Conservation (phyloP, 2,113 vertebrate genomes). For the Semnopithecus entellus region DNA sequence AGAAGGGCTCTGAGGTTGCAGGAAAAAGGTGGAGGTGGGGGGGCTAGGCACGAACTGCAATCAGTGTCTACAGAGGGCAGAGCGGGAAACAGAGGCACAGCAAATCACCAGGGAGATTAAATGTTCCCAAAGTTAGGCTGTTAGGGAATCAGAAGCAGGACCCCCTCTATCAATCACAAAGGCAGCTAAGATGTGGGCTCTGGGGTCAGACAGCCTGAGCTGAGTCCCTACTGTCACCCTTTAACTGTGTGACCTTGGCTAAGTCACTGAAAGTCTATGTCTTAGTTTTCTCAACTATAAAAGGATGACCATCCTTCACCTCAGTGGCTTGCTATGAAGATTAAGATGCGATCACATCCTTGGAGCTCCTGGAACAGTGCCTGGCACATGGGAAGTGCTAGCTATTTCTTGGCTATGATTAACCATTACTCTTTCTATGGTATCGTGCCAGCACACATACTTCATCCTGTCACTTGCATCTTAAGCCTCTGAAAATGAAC, state of each 20-base stretch:
- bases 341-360: too few species aligned
- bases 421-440: neutral
- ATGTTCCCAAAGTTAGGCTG: neutral
- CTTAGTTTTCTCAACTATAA: neutral
- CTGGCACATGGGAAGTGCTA: too few species aligned
- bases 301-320: neutral
- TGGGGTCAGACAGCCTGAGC: neutral
- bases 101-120: neutral
- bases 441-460: neutral
- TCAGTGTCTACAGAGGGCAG: fast-evolving
- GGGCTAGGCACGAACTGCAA: neutral
- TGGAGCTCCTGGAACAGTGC: neutral
- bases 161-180: neutral
- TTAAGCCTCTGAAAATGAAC: neutral
- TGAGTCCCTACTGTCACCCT: neutral
- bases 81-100: neutral
- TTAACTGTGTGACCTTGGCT: neutral
- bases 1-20: neutral
- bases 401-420: neutral
- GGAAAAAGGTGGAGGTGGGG: neutral
- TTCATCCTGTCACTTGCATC: neutral
- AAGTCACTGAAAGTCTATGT: neutral
- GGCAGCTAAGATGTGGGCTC: neutral
- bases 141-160: too few species aligned
- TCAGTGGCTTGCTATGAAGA: neutral